phyloP scores from a whole-genome alignment of 2,797 vertebrate genomes.

The Pangasius djambal region DNA sequence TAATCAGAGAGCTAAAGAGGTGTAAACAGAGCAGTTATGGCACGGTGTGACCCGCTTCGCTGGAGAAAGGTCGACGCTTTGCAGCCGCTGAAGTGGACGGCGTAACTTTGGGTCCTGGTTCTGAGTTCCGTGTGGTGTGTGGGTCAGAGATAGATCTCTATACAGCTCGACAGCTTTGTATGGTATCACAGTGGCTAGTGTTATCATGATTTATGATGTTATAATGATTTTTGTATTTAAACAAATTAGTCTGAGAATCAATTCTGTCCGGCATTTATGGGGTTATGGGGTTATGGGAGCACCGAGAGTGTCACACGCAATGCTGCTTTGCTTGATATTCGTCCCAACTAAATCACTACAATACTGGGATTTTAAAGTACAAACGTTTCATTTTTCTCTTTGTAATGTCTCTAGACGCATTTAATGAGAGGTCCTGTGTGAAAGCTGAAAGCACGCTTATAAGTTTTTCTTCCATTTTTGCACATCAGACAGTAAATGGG shows the following conservation, averaged over 20 bases:
- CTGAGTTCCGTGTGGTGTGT: neutral
- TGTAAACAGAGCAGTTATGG: constrained; percentile 2
- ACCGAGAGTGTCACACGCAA: neutral
- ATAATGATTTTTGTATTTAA: neutral
- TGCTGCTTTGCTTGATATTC: neutral
- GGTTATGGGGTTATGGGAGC: neutral
- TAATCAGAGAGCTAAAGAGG: constrained; percentile 18
- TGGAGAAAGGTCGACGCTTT: neutral
- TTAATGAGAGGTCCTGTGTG: too few relatives aligned
- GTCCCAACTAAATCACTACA: neutral
- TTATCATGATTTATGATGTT: neutral
- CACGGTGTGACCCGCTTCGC: constrained; percentile 30
- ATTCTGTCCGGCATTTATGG: neutral
- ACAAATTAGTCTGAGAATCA: too few relatives aligned
- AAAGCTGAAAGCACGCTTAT: too few relatives aligned
- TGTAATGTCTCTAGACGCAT: too few relatives aligned
- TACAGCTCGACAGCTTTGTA: neutral
- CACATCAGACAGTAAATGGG: too few relatives aligned
- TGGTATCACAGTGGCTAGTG: too few relatives aligned
- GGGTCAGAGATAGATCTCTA: neutral
- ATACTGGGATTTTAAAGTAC: too few relatives aligned
- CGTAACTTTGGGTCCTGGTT: neutral
- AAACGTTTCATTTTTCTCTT: too few relatives aligned
- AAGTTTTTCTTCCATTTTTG: too few relatives aligned
- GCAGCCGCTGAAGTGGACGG: neutral